Evolutionary conservation across 2,888 invertebrate species (phyloP), one percentile per base, ranked within the genome.

Genomic region (Chloroclysta siterata): DNA sequence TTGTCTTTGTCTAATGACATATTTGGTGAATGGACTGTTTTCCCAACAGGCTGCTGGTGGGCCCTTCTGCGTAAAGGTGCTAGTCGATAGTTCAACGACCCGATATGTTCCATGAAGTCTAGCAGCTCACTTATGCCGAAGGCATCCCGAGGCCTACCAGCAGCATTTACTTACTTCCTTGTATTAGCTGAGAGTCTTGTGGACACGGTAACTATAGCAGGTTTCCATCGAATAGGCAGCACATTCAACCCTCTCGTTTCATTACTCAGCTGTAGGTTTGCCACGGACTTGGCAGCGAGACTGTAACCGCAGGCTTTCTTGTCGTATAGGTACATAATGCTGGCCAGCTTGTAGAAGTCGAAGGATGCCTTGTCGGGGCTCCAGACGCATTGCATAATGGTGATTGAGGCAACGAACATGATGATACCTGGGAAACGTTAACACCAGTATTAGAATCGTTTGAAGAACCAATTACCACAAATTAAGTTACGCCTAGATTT

Each of bases 251-350:
- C 83, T 11, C 61, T 68, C 0, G 89, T 88, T 0, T 83, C 71
- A 51, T 86, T 87, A 42, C 78, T 80, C 2, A 90, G 77, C 0
- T 70, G 66, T 0, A 89, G 57, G 42, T 83, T 81, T 0, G 67
- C 62, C 1, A 85, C 72, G 0, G 74, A 58, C 3, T 74, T 77
- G 0, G 73, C 65, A 0, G 69, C 66, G 1, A 69, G 58, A 1
- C 81, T 58, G 1, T 79, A 73, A 0, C 81, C 83, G 42, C 91
- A 91, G 0, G 82, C 82, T 0, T 77, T 62, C 0, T 79, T 77
- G 53, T 91, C 90, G 64, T 84, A 90, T 1, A 91, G 72, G 59
- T 91, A 91, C 89, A 90, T 90, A 56, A 90, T 82, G 5, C 89
- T 82, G 0, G 75, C 73, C 2, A 91, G 71, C 60, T 85, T 88